A percentile compares a stretch with the other conserved stretches of the same genome.
Conservation (phyloP, 2,113 vertebrate species). For the Hystrix brachyura region DNA sequence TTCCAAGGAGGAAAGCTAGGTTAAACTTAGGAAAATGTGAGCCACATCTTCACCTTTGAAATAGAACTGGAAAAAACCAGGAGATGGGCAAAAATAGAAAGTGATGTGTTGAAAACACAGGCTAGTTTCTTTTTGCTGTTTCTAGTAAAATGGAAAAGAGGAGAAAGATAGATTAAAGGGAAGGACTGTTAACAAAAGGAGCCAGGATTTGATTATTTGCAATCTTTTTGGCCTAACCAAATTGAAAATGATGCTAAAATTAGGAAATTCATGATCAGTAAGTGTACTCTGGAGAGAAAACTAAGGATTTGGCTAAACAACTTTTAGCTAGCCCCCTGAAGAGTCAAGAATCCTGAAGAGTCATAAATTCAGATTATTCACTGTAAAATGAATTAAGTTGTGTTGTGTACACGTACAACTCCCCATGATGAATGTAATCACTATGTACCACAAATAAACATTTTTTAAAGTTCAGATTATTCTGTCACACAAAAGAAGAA, state of each 20-base stretch:
- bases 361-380: background rate
- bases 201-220: background rate
- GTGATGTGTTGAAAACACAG: background rate
- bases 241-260: background rate
- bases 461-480: background rate
- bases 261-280: background rate
- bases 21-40: constrained; percentile 9
- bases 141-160: background rate
- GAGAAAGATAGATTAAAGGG: background rate
- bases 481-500: background rate
- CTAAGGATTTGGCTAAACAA: background rate
- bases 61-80: background rate
- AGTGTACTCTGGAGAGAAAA: background rate
- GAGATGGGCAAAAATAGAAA: background rate
- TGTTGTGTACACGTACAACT: background rate
- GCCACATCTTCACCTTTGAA: background rate
- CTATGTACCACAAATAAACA: background rate
- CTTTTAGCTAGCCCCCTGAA: background rate
- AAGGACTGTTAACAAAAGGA: background rate
- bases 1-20: background rate
- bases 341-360: background rate
- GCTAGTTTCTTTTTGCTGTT: background rate
- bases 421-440: background rate
- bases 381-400: background rate
- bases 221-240: background rate